A percentile compares a stretch with the other conserved stretches of the same genome.
These are phyloP conservation scores for Chionoecetes opilio DNA, from an alignment of 1,140 invertebrate genomes.

Conservation along the genomic window DNA sequence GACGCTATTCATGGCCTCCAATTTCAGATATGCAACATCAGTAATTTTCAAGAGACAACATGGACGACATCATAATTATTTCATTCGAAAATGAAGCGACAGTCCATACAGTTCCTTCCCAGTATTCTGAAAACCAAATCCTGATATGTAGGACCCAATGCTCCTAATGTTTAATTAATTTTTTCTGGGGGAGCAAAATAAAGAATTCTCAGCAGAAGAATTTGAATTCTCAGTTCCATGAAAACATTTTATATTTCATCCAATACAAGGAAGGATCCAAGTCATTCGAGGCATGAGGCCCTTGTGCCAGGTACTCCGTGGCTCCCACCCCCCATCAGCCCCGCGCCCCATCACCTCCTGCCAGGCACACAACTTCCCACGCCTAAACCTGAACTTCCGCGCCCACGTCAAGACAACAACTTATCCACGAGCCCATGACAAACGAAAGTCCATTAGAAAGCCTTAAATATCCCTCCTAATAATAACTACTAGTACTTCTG, in stretches of 20 bases:
- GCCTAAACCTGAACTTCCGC: too few species aligned
- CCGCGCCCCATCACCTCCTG: too few species aligned
- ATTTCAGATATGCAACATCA: constrained; percentile 20
- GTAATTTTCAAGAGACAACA: not conserved
- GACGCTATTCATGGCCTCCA: not conserved
- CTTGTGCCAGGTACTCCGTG: too few species aligned
- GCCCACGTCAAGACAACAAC: too few species aligned
- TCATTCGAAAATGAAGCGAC: not conserved
- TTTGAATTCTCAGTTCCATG: not conserved
- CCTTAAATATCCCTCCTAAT: not conserved
- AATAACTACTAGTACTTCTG: not conserved
- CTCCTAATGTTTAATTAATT: not conserved
- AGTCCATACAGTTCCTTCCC: not conserved
- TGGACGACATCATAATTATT: not conserved
- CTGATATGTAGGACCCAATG: not conserved
- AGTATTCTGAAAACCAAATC: not conserved
- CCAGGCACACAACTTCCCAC: too few species aligned
- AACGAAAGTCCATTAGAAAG: too few species aligned
- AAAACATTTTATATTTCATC: too few species aligned
- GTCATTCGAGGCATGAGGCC: too few species aligned
- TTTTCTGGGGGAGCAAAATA: not conserved
- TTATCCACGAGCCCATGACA: too few species aligned
- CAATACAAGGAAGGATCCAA: too few species aligned
- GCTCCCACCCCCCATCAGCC: too few species aligned
- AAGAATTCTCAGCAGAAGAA: not conserved